Conservation (phyloP, 2,888 invertebrate species). For the Bibio marci region DNA sequence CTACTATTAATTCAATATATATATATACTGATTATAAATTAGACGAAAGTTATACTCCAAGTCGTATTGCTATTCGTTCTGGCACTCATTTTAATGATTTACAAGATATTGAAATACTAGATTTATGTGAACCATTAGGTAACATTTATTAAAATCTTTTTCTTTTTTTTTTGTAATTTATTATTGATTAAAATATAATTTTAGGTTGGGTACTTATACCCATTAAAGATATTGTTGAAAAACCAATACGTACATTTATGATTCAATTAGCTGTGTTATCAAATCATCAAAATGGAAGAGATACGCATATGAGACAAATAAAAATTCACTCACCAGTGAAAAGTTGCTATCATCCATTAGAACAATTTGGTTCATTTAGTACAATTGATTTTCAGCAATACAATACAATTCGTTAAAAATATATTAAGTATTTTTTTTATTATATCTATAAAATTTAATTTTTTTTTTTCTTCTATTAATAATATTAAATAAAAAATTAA, state of each 20-base stretch:
- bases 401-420: conserved; percentile 52
- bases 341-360: conserved; percentile 35
- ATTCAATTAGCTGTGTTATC: conserved; percentile 91
- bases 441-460: no score
- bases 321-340: conserved; percentile 80
- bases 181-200: not conserved
- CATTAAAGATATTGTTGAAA: conserved; percentile 71
- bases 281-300: conserved; percentile 97
- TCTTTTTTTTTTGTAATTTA: conserved; percentile 1
- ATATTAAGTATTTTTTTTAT: not conserved
- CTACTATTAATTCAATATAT: conserved; percentile 86
- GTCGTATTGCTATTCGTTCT: conserved; percentile 78
- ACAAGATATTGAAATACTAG: conserved; percentile 87
- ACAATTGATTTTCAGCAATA: conserved; percentile 69
- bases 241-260: conserved; percentile 88
- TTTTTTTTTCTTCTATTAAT: no score
- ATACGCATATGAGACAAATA: conserved; percentile 95
- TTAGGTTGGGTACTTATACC: conserved; percentile 90
- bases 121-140: conserved; percentile 81
- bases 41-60: conserved; percentile 98
- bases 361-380: conserved; percentile 60
- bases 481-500: no score
- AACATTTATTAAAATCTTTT: conserved; percentile 7
- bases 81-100: conserved; percentile 95
- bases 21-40: conserved; percentile 96